Evolutionary conservation across 1,140 invertebrate species (phyloP).

Genomic region (Drosophila subobscura): DNA sequence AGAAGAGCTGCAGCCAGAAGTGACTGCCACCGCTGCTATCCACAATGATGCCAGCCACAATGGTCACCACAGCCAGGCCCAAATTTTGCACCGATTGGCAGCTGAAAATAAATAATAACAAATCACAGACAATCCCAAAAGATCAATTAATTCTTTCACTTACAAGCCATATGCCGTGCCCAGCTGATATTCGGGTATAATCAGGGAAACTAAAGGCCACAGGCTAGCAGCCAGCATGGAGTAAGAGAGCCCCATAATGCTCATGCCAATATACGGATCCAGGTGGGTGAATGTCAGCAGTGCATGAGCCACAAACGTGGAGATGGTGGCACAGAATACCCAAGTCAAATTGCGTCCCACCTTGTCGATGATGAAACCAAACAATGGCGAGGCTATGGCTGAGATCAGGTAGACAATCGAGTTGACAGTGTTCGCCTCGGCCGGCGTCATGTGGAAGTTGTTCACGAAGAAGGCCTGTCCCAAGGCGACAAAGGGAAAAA

Average conservation of each 20-base stretch:
- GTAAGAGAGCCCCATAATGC: slow-evolving; percentile 95
- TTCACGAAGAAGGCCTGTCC: slow-evolving; percentile 96
- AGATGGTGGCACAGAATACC: slow-evolving; percentile 91
- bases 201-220: slow-evolving; percentile 96
- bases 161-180: slow-evolving; percentile 97
- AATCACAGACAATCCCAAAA: neutral
- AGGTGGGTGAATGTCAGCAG: slow-evolving; percentile 93
- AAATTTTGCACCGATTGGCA: slow-evolving; percentile 98
- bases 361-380: slow-evolving; percentile 96
- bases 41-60: slow-evolving; percentile 94
- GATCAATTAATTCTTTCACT: slow-evolving; percentile 13
- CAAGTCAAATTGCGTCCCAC: slow-evolving; percentile 95
- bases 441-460: slow-evolving; percentile 90
- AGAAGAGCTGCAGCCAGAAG: slow-evolving; percentile 96
- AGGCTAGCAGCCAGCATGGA: slow-evolving; percentile 96
- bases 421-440: slow-evolving; percentile 92
- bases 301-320: slow-evolving; percentile 91
- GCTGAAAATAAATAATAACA: slow-evolving; percentile 28
- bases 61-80: slow-evolving; percentile 93
- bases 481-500: slow-evolving; percentile 97
- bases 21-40: slow-evolving; percentile 91
- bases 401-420: slow-evolving; percentile 97
- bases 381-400: slow-evolving; percentile 94
- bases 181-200: slow-evolving; percentile 96
- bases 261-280: slow-evolving; percentile 94